A percentile compares a stretch with the other conserved stretches of the same genome.
These are phyloP conservation scores for Tetrax tetrax DNA, from an alignment of 2,113 vertebrate species.

Conservation along the genomic window DNA sequence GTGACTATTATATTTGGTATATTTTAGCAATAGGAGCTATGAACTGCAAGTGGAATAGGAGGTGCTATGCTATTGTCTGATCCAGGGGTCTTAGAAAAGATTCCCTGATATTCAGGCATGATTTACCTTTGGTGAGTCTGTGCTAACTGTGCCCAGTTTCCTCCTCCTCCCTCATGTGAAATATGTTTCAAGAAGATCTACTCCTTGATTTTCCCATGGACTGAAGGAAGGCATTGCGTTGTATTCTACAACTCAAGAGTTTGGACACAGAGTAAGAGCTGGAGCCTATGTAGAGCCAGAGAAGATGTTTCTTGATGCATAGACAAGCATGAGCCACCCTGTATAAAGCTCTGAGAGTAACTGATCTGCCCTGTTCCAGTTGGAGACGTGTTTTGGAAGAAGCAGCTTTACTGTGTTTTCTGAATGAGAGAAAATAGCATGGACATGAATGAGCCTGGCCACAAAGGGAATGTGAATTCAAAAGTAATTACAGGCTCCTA, in stretches of 20 bases:
- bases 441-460: neutral
- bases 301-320: neutral
- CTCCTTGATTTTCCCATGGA: neutral
- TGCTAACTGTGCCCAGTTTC: neutral
- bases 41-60: neutral
- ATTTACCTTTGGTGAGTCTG: neutral
- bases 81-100: neutral
- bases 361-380: neutral
- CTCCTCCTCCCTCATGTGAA: neutral
- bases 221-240: rapidly evolving
- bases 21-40: neutral
- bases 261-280: neutral
- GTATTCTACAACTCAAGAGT: neutral
- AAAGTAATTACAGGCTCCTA: neutral
- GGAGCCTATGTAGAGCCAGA: neutral
- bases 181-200: neutral
- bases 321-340: neutral
- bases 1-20: neutral
- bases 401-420: neutral
- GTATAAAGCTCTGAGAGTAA: neutral
- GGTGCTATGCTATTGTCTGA: neutral
- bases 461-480: neutral
- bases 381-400: neutral
- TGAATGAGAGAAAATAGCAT: constrained; percentile 20
- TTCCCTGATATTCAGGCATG: neutral